phyloP scores from a whole-genome alignment of 2,113 vertebrate species.

The Paramormyrops kingsleyae region DNA sequence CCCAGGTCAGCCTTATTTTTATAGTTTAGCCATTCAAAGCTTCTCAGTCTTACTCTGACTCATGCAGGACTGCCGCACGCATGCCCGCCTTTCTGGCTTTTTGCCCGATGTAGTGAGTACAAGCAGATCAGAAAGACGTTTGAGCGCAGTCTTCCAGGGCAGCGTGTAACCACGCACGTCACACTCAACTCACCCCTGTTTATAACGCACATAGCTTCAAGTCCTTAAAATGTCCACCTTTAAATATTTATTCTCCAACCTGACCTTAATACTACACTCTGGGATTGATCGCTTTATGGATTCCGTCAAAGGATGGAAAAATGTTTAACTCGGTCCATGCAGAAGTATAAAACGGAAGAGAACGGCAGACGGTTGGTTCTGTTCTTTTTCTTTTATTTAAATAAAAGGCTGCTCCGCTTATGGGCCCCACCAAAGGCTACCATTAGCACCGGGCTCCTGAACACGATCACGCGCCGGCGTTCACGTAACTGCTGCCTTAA shows the following conservation, averaged over 20 bases:
- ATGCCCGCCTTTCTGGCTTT: too few relatives aligned
- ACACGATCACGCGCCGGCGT: background rate
- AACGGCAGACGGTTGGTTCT: too few relatives aligned
- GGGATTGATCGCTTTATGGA: background rate
- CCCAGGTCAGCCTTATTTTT: background rate
- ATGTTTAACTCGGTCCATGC: background rate
- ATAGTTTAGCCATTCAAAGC: background rate
- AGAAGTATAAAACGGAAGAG: background rate
- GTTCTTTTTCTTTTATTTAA: background rate
- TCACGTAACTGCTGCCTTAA: background rate
- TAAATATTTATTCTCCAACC: background rate
- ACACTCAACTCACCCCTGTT: background rate
- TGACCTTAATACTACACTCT: background rate
- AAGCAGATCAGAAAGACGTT: background rate
- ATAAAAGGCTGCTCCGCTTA: background rate
- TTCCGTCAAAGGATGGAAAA: background rate
- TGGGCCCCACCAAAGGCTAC: background rate
- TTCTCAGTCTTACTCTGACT: background rate
- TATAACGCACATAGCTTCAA: background rate
- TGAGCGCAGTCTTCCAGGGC: too few relatives aligned
- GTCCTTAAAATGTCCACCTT: background rate
- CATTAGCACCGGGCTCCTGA: background rate
- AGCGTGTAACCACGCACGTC: background rate
- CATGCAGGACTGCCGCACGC: too few relatives aligned
- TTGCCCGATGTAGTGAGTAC: too few relatives aligned